Evolutionary conservation across 2,888 invertebrate species (phyloP).

Genomic region (Trachelus troglodyta): DNA sequence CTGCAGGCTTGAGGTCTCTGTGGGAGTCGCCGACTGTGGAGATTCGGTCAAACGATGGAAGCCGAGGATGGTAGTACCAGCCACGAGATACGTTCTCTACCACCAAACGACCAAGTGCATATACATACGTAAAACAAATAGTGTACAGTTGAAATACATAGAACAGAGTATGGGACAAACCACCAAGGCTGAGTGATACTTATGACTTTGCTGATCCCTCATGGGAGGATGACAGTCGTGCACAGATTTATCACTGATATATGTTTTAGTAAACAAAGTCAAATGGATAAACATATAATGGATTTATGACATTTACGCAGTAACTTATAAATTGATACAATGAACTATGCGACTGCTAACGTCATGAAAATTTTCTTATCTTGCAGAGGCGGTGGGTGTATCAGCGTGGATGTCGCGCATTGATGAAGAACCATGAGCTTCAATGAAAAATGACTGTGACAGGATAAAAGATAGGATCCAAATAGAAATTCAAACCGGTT

Average conservation of each 20-base stretch:
- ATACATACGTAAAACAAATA: neutral
- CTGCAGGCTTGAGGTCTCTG: neutral
- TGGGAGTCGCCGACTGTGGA: neutral
- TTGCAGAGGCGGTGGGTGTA: neutral
- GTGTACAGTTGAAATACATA: neutral
- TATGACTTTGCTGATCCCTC: neutral
- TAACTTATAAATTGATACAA: neutral
- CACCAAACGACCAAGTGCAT: neutral
- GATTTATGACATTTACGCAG: neutral
- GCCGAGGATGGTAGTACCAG: conserved; percentile 63
- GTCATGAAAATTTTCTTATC: neutral
- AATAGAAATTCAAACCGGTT: neutral
- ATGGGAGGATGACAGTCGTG: neutral
- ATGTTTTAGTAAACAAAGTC: neutral
- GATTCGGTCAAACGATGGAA: conserved; percentile 39
- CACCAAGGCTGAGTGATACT: neutral
- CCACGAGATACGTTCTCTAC: conserved; percentile 40
- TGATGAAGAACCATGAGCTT: neutral
- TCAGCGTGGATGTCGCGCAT: neutral
- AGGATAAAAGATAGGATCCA: neutral
- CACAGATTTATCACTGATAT: neutral
- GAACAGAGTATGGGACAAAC: neutral
- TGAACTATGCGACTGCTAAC: neutral
- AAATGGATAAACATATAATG: neutral
- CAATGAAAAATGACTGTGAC: neutral